Base-by-base conservation (phyloP, 1,140 invertebrate species). In the Lepidotrigona ventralis region DNA sequence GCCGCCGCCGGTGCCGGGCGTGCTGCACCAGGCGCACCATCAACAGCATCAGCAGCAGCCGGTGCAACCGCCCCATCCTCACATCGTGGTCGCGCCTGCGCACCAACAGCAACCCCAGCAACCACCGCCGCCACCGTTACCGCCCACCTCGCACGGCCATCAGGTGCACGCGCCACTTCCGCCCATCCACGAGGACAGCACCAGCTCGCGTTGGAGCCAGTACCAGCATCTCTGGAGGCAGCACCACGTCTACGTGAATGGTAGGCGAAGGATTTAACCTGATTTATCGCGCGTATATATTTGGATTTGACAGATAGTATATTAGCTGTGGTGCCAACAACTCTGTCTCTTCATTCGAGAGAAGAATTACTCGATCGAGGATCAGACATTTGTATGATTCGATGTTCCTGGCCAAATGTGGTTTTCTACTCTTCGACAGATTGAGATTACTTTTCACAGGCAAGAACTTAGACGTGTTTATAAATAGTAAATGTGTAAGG, bases 171-270 rank as follows among this genome's bases (percentile, higher is more conserved):
- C 92, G 83, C 93, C 93, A 56, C 80, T 94, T 84, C 94, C 94
- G 51, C 93, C 94, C 23, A 90, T 95, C 17, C 94, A 95, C 87
- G 93, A 94, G 9, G 94, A 95, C 86, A 94, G 93, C 85, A 94
- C 93, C 56, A 93, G 93, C 80, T 92, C 94, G 11, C 86, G 95
- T 54, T 95, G 95, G 95, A 94, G 90, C 23, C 95, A 95, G 89
- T 95, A 95, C 84, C 95, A 95, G 69, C 95, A 95, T 77, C 91
- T 95, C 0, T 95, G 95, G 95, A 85, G 95, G 60, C 95, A 95
- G 86, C 95, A 95, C 81, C 94, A 95, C 75, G 94, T 95, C 88
- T 95, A 95, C 84, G 94, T 95, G 80, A 95, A 95, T 89, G 95
- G 95, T 95, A 94, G 86, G 88, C 19, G 58, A 60, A 23, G 58